Base-by-base conservation (phyloP, 2,113 vertebrate genomes). In the Nicator chloris region DNA sequence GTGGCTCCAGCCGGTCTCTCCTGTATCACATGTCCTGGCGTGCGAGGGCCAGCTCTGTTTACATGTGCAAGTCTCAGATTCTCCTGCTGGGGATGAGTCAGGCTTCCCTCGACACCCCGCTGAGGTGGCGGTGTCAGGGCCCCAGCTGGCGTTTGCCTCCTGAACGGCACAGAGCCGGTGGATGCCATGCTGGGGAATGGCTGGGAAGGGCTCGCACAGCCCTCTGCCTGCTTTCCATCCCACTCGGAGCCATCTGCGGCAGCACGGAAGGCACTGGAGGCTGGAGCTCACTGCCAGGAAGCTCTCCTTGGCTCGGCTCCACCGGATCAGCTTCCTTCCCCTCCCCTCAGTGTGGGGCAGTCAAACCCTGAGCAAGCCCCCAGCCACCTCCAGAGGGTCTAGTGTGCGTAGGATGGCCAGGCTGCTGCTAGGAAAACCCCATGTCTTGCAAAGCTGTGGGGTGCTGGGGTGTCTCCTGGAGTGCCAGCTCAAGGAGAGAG, bases 61-160 rank as follows among this genome's bases (percentile, higher is more conserved):
- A 86, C 91, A 86, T 28, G 33, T 71, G 21, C 49, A 3, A 91
- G 50, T 51, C 84, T 80, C 59, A n/a, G 22, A 51, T 84, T 81
- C 78, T 59, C 79, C 89, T 72, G 88, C 82, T 8, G 8, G 88
- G 69, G 53, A 75, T 92, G 93, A 95, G 65, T 93, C 94, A 91
- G 35, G 33, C 87, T 85, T 39, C 66, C 56, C 65, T 61, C 3
- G 6, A 54, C 82, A 86, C 66, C 66, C 75, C 0, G 33, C 68
- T 6, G 40, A 59, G 60, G 86, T 10, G 8, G 69, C 15, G 4
- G 51, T 31, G 44, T 30, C 61, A 30, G 85, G 35, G 69, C 40
- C 51, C 21, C 71, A 23, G 77, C 77, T 42, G 56, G 84, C 19
- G 3, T 60, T 71, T 27, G 30, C 72, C 69, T 68, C 59, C 71